phyloP scores from a whole-genome alignment of 2,888 invertebrate species.

The Frankliniella fusca region DNA sequence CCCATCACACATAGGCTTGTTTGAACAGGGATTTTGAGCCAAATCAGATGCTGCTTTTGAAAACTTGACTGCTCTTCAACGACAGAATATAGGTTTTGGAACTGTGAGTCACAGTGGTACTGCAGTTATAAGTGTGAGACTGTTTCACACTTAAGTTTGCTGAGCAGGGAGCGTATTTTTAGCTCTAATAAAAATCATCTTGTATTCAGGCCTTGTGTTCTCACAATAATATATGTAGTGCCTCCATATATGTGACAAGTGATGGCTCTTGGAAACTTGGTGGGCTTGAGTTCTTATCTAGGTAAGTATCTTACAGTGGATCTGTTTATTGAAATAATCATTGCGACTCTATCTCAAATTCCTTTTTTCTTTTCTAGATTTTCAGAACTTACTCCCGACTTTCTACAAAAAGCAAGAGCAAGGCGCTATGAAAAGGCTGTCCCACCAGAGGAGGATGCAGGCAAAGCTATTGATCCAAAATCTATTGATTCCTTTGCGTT shows the following conservation, averaged over 20 bases:
- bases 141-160: neutral
- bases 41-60: too few relatives aligned
- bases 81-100: too few relatives aligned
- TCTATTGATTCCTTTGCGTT: slow-evolving; percentile 74
- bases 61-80: too few relatives aligned
- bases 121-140: slow-evolving; percentile 22
- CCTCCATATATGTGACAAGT: slow-evolving; percentile 74
- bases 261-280: slow-evolving; percentile 87
- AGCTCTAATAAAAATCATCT: slow-evolving; percentile 27
- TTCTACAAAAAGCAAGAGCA: slow-evolving; percentile 63
- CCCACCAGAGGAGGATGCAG: slow-evolving; percentile 63
- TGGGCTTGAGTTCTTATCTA: slow-evolving; percentile 69
- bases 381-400: slow-evolving; percentile 60
- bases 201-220: slow-evolving; percentile 61
- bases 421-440: slow-evolving; percentile 69
- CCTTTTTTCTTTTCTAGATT: slow-evolving; percentile 52
- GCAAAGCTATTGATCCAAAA: slow-evolving; percentile 48
- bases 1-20: too few relatives aligned
- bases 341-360: neutral
- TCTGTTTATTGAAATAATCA: neutral
- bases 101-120: too few relatives aligned
- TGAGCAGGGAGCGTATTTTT: too few relatives aligned
- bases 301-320: slow-evolving; percentile 39
- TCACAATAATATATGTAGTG: slow-evolving; percentile 77
- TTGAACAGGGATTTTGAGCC: too few relatives aligned